A percentile compares a stretch with the other conserved stretches of the same genome.
Evolutionary conservation across 2,888 invertebrate species (phyloP).

Genomic region (Junonia oenone): DNA sequence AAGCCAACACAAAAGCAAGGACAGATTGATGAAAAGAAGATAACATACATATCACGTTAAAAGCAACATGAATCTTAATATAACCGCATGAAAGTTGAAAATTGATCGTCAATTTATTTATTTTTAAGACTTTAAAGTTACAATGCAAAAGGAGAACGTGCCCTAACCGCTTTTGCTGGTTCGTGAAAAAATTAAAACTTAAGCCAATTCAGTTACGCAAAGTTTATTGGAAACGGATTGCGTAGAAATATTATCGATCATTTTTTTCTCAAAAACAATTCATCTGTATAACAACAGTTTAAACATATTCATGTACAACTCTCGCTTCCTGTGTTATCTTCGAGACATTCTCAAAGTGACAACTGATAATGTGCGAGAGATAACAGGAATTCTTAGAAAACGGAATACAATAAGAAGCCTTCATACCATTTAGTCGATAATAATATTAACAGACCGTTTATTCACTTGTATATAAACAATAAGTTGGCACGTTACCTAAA

Average conservation of each 20-base stretch:
- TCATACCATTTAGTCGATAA: constrained; percentile 25
- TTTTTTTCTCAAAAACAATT: not conserved
- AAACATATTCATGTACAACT: not conserved
- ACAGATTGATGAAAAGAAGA: constrained; percentile 50
- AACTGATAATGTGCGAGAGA: constrained; percentile 50
- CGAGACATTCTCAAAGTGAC: constrained; percentile 37
- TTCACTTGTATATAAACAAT: constrained; percentile 19
- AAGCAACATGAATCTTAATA: constrained; percentile 40
- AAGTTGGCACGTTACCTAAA: constrained; percentile 13
- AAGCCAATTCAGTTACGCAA: constrained; percentile 30
- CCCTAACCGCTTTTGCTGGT: constrained; percentile 69
- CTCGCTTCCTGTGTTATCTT: constrained; percentile 32
- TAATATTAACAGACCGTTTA: constrained; percentile 12
- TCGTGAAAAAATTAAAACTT: constrained; percentile 50
- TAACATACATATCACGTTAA: constrained; percentile 36
- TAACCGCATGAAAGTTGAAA: constrained; percentile 49
- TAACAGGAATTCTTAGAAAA: constrained; percentile 51
- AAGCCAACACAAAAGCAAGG: constrained; percentile 69
- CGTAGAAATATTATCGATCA: not conserved
- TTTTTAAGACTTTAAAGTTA: constrained; percentile 45
- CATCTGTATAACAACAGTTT: not conserved
- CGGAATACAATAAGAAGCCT: constrained; percentile 40
- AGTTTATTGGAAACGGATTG: constrained; percentile 9
- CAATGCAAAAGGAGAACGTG: constrained; percentile 72
- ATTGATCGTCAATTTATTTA: constrained; percentile 36